Evolutionary conservation across 2,797 vertebrate genomes (phyloP).

Genomic region (Spondyliosoma cantharus): DNA sequence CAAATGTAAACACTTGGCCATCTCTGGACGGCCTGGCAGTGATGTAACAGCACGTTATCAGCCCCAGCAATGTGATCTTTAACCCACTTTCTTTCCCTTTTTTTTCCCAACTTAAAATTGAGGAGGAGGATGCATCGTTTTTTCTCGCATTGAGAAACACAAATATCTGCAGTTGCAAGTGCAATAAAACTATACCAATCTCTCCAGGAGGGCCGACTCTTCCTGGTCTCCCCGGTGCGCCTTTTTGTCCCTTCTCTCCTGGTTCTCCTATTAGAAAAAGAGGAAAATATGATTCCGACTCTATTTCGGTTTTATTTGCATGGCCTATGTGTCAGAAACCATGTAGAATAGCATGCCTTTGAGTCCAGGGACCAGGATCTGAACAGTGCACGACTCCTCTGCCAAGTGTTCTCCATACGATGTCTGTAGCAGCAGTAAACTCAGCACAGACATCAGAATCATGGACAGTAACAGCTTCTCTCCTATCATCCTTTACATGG

Average conservation of each 20-base stretch:
- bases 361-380: constrained; percentile 97
- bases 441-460: constrained; percentile 84
- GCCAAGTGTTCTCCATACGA: constrained; percentile 86
- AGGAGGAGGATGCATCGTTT: neutral
- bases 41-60: constrained; percentile 71
- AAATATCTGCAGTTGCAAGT: neutral
- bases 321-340: neutral
- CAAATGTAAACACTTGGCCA: constrained; percentile 75
- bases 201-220: constrained; percentile 94
- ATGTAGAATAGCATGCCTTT: constrained; percentile 86
- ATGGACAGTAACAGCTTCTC: constrained; percentile 80
- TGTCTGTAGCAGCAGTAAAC: constrained; percentile 84
- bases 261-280: constrained; percentile 86
- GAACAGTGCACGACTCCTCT: constrained; percentile 95
- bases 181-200: constrained; percentile 83
- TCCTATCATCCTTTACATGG: constrained; percentile 86
- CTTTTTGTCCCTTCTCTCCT: constrained; percentile 95
- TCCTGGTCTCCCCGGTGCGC: constrained; percentile 92
- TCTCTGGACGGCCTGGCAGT: constrained; percentile 68
- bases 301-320: neutral
- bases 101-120: constrained; percentile 16
- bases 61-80: constrained; percentile 67
- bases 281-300: neutral
- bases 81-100: constrained; percentile 28
- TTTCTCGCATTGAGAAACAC: neutral